Percentiles rank a stretch among this genome's conserved stretches.
Conservation (phyloP, 1,140 invertebrate genomes). For the Pseudomyrmex gracilis region DNA sequence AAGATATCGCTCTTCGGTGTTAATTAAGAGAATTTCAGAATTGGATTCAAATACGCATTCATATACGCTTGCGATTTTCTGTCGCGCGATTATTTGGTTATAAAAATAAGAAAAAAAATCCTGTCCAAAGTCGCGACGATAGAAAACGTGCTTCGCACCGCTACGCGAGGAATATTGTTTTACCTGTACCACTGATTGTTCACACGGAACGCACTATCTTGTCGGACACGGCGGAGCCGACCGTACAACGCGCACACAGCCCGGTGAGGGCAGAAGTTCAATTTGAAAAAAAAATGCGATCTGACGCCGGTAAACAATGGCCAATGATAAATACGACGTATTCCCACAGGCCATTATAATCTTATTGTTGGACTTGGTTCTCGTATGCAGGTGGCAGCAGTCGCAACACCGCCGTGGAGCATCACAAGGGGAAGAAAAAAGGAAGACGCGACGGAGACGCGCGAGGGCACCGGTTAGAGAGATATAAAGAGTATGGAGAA, state of each 20-base stretch:
- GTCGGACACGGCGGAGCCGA: background rate
- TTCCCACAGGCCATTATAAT: slow-evolving; percentile 83
- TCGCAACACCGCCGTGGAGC: slow-evolving; percentile 38
- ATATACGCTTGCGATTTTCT: background rate
- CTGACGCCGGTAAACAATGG: slow-evolving; percentile 82
- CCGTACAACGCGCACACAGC: background rate
- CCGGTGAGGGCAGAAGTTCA: slow-evolving; percentile 43
- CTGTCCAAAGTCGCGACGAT: background rate
- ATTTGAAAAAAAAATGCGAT: slow-evolving; percentile 78
- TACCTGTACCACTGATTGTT: background rate
- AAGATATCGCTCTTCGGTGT: background rate
- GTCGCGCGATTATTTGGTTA: too few relatives aligned
- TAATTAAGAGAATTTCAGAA: background rate
- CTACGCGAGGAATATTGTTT: background rate
- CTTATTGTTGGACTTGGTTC: slow-evolving; percentile 83
- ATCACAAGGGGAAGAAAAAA: slow-evolving; percentile 40
- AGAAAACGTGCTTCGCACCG: background rate
- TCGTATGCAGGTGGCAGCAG: slow-evolving; percentile 81
- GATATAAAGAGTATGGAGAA: slow-evolving; percentile 85
- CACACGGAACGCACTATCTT: background rate
- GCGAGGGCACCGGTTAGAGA: slow-evolving; percentile 73
- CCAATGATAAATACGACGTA: slow-evolving; percentile 83
- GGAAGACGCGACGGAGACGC: slow-evolving; percentile 23
- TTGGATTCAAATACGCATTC: background rate
- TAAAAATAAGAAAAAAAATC: background rate